Base-by-base conservation (phyloP, 2,113 vertebrate species). In the Mirza zaza region DNA sequence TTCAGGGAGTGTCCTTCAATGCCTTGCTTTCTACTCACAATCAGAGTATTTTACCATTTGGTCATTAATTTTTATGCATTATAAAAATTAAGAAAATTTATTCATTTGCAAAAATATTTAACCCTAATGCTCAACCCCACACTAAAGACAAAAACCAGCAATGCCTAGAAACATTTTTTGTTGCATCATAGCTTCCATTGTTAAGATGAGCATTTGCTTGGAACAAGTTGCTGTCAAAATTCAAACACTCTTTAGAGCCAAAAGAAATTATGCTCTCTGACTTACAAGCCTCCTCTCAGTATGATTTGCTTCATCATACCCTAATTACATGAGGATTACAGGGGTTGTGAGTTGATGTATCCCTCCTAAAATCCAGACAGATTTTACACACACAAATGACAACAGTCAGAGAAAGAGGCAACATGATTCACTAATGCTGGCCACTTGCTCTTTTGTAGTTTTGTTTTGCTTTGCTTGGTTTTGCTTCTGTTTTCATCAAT, bases 301-400 rank as follows among this genome's bases (percentile, higher is more conserved):
- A 75, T 97, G 67, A 86, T 63, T 95, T 96, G 92, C 97, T 96
- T 76, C 81, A 68, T 89, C 48, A 34, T 48, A 91, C 97, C 92
- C 96, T 97, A 96, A 97, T 90, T 97, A 96, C 89, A 45, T 88
- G 97, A 98, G 87, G 93, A 97, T 97, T 97, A 94, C 63, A 84
- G 32, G 92, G 92, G 63, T 65, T 83, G 81, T 97, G 92, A 94
- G 87, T 65, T 88, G 90, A 97, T 71, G 67, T 92, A 89, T 87
- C 57, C 32, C 0, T 25, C 39, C 84, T 89, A 95, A 98, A 98
- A 87, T 73, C 34, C 79, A 76, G 90, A 97, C 77, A 97, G 82
- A 98, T 95, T 96, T 97, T 12, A 63, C 93, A 95, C 80, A 97
- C 96, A 90, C 94, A 93, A 91, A 86, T 88, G 84, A 65, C 95